These are phyloP conservation scores for Drosophila malerkotliana DNA, from an alignment of 1,140 invertebrate genomes.

Conservation along the genomic window DNA sequence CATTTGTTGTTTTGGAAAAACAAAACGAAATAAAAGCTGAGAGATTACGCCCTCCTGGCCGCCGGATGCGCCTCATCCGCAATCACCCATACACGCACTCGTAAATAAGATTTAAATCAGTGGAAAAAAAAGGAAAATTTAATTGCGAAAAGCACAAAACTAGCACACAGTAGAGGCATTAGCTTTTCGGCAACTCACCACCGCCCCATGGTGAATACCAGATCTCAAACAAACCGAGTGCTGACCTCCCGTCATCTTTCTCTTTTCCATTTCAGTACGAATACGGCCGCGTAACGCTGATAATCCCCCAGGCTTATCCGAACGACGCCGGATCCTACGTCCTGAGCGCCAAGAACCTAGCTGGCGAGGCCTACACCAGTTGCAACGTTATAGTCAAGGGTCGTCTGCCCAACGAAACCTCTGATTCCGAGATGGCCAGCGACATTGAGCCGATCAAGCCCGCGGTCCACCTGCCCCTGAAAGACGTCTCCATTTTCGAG, in stretches of 20 bases:
- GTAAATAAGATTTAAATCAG: conserved; percentile 72
- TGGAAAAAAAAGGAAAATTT: conserved; percentile 75
- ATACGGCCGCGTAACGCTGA: conserved; percentile 87
- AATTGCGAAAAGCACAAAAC: conserved; percentile 66
- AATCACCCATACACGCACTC: conserved; percentile 41
- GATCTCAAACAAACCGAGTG: conserved; percentile 16
- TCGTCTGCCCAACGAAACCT: conserved; percentile 89
- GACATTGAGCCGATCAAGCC: conserved; percentile 90
- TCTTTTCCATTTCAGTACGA: conserved; percentile 84
- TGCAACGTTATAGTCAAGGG: conserved; percentile 90
- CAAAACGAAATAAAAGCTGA: conserved; percentile 37
- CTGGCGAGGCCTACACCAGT: conserved; percentile 87
- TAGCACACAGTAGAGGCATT: conserved; percentile 46
- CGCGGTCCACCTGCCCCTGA: conserved; percentile 89
- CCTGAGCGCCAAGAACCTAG: conserved; percentile 87
- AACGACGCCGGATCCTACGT: conserved; percentile 89
- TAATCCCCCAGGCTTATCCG: conserved; percentile 88
- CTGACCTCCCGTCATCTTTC: conserved; percentile 63
- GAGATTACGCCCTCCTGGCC: conserved; percentile 25
- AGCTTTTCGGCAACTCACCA: conserved; percentile 52
- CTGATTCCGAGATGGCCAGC: conserved; percentile 88
- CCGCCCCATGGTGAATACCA: conserved; percentile 42
- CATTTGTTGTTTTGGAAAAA: conserved; percentile 51
- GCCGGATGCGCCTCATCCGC: conserved; percentile 60
- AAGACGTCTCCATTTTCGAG: conserved; percentile 89